Percentiles rank a stretch among this genome's conserved stretches.
Evolutionary conservation across 2,888 invertebrate genomes (phyloP).

Genomic region (Cerastis rubricosa): DNA sequence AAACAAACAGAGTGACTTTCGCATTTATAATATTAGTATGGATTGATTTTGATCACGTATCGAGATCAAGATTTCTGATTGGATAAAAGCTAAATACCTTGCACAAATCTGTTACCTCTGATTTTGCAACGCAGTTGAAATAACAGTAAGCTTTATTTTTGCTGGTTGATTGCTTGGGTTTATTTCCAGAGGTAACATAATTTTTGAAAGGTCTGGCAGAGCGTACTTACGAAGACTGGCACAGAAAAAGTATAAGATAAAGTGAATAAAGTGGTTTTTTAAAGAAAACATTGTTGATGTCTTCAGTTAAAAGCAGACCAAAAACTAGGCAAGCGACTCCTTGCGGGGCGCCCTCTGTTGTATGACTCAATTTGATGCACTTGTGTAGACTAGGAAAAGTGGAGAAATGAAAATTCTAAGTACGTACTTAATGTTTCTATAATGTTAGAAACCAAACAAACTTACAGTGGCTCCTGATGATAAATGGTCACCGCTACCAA

Average conservation of each 20-base stretch:
- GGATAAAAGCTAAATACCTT: not conserved
- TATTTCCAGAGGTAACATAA: not conserved
- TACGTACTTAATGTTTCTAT: too few species aligned
- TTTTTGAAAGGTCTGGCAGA: not conserved
- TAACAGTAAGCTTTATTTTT: not conserved
- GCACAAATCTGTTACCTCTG: not conserved
- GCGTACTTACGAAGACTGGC: not conserved
- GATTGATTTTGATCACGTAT: not conserved
- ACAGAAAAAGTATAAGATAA: not conserved
- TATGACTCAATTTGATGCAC: not conserved
- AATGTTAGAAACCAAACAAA: too few species aligned
- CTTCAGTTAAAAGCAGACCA: not conserved
- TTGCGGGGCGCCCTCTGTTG: not conserved
- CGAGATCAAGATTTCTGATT: not conserved
- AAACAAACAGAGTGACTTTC: too few species aligned
- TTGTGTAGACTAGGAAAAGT: not conserved
- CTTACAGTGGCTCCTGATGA: too few species aligned
- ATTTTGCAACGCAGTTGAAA: not conserved
- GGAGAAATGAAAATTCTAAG: too few species aligned
- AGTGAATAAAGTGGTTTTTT: not conserved
- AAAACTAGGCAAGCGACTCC: not conserved
- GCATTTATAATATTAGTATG: too few species aligned
- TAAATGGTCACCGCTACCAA: too few species aligned
- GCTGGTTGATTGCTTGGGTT: not conserved
- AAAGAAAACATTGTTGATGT: not conserved